Evolutionary conservation across 2,888 invertebrate species (phyloP).

Genomic region (Epirrhoe tristata): DNA sequence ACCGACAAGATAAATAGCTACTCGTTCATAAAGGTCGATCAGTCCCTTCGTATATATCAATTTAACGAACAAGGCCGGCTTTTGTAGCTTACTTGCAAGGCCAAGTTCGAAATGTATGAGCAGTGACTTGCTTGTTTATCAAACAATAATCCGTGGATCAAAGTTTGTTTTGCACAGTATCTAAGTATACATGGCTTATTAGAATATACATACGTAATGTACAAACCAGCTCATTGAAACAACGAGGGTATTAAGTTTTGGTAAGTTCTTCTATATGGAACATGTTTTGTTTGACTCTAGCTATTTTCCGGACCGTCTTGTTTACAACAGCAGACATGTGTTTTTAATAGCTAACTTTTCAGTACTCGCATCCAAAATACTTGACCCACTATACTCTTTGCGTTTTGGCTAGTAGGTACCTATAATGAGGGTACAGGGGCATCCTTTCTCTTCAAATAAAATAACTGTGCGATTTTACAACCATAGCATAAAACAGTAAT

Average conservation of each 20-base stretch:
- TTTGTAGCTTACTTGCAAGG: slow-evolving; percentile 39
- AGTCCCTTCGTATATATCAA: slow-evolving; percentile 41
- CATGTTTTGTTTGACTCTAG: no score
- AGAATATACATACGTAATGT: slow-evolving; percentile 10
- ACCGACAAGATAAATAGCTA: slow-evolving; percentile 1
- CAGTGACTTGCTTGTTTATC: slow-evolving; percentile 37
- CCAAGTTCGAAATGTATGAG: slow-evolving; percentile 42
- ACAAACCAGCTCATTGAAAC: background rate
- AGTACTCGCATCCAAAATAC: no score
- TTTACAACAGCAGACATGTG: no score
- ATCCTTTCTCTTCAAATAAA: background rate
- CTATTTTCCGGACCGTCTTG: no score
- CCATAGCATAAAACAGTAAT: background rate
- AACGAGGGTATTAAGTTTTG: background rate
- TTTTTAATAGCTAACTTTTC: no score
- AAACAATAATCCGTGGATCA: slow-evolving; percentile 33
- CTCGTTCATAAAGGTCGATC: slow-evolving; percentile 16
- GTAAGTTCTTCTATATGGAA: no score
- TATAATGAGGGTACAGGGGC: no score
- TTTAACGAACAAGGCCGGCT: slow-evolving; percentile 39
- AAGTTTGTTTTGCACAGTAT: slow-evolving; percentile 26
- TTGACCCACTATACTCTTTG: no score
- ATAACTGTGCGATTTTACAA: background rate
- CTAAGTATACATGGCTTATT: background rate
- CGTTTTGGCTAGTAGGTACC: no score